A percentile compares a stretch with the other conserved stretches of the same genome.
Evolutionary conservation across 2,797 vertebrate genomes (phyloP).

Genomic region (Artibeus jamaicensis): DNA sequence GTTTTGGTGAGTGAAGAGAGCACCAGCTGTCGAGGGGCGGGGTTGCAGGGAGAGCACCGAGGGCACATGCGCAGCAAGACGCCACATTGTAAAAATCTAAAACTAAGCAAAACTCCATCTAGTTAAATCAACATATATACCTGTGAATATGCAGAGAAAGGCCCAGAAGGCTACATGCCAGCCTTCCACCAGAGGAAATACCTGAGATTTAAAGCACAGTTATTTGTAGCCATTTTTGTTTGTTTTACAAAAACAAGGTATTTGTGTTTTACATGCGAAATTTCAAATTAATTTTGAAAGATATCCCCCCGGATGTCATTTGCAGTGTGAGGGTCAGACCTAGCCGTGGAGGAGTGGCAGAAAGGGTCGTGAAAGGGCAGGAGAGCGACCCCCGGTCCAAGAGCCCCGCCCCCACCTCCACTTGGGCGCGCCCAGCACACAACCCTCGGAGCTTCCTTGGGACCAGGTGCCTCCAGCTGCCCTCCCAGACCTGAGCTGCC

Average conservation of each 20-base stretch:
- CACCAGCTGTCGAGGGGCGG: neutral
- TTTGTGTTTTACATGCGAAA: neutral
- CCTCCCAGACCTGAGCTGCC: neutral
- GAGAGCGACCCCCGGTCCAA: neutral
- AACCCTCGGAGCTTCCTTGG: neutral
- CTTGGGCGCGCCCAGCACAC: neutral
- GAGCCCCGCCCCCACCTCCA: neutral
- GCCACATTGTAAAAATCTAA: neutral
- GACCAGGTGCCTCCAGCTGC: neutral
- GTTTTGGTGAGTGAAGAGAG: neutral
- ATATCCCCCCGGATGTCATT: neutral
- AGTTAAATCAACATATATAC: neutral
- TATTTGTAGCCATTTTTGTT: neutral
- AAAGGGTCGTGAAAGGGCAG: neutral
- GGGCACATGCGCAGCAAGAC: neutral
- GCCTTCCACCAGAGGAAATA: neutral
- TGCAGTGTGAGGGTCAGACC: neutral
- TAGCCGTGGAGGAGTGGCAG: neutral
- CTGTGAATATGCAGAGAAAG: neutral
- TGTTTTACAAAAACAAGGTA: neutral
- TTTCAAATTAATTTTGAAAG: slow-evolving; percentile 45
- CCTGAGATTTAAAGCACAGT: neutral
- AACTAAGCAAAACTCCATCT: neutral
- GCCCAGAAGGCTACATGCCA: neutral
- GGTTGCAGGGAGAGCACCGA: neutral